Conservation (phyloP, 2,888 invertebrate genomes). For the Apamea sordens region DNA sequence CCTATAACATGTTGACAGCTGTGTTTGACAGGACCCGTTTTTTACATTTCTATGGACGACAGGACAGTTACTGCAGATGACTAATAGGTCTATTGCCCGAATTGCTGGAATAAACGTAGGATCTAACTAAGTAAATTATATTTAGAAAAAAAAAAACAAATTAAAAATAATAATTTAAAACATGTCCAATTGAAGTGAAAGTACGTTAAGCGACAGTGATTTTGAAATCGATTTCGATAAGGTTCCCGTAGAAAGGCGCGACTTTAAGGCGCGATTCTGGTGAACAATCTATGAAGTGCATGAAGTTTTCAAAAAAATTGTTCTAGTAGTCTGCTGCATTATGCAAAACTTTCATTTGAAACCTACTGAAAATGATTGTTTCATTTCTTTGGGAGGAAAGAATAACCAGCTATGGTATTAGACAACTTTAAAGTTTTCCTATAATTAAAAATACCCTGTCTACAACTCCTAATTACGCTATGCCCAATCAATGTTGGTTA, state of each 20-base stretch:
- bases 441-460: not conserved
- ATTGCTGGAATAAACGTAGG: too few species aligned
- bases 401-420: too few species aligned
- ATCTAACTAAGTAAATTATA: too few species aligned
- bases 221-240: not conserved
- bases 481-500: conserved; percentile 34
- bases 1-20: too few species aligned
- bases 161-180: too few species aligned
- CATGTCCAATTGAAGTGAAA: too few species aligned
- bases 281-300: not conserved
- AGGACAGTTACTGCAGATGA: too few species aligned
- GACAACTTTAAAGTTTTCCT: not conserved
- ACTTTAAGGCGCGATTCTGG: not conserved
- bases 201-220: too few species aligned
- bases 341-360: not conserved
- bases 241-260: not conserved
- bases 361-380: not conserved
- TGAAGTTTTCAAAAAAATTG: not conserved
- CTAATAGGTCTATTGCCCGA: too few species aligned
- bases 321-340: not conserved
- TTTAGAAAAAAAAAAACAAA: too few species aligned
- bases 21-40: too few species aligned
- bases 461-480: conserved; percentile 2
- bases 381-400: not conserved
- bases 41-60: too few species aligned